These are phyloP conservation scores for Rhagoletis zephyria DNA, from an alignment of 1,140 invertebrate species.

Conservation along the genomic window DNA sequence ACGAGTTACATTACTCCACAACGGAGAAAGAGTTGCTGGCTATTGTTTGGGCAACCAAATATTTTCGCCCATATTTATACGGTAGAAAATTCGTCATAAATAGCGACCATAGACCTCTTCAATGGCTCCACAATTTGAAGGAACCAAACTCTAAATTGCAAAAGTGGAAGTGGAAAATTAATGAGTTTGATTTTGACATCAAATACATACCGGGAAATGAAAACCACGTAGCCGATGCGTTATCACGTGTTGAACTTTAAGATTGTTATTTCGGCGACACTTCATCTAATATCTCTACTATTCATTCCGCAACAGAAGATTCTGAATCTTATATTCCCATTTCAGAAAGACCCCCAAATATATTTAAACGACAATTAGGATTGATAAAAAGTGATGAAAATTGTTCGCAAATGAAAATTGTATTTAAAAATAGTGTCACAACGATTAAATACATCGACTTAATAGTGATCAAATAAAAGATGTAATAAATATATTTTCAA, in stretches of 20 bases:
- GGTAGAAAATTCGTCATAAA: too few species aligned
- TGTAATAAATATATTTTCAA: background rate
- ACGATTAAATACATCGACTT: background rate
- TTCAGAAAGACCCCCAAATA: constrained; percentile 18
- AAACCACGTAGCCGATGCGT: constrained; percentile 38
- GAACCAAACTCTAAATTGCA: background rate
- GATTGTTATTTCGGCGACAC: background rate
- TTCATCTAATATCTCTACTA: constrained; percentile 41
- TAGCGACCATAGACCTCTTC: too few species aligned
- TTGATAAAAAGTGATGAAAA: constrained; percentile 23
- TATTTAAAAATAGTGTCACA: background rate
- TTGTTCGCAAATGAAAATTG: background rate
- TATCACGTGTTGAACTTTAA: background rate
- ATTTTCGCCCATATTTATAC: too few species aligned
- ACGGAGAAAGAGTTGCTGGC: background rate
- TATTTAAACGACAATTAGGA: background rate
- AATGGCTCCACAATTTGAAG: too few species aligned
- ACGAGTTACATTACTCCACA: background rate
- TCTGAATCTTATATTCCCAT: constrained; percentile 41
- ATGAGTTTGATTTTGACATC: background rate
- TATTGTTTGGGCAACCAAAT: too few species aligned
- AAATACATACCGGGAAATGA: background rate
- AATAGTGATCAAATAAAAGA: constrained; percentile 24
- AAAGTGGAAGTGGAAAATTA: background rate
- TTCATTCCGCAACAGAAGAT: constrained; percentile 29